A percentile compares a stretch with the other conserved stretches of the same genome.
phyloP scores from a whole-genome alignment of 2,888 invertebrate genomes.

The Heliconius sara region DNA sequence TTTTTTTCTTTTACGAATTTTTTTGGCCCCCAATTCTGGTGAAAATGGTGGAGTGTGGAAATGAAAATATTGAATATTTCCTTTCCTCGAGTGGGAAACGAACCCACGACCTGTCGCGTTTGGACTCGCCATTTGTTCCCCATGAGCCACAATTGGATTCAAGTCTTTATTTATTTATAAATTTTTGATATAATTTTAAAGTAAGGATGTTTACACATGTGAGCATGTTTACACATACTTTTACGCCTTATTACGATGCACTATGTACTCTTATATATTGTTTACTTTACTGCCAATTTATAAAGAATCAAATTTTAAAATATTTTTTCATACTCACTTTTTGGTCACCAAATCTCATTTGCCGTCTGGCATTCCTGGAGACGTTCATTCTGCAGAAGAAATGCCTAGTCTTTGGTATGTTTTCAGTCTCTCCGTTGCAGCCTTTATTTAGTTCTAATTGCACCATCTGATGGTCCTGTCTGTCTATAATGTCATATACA shows the following conservation, averaged over 20 bases:
- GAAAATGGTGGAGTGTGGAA: too few species aligned
- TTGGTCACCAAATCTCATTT: conserved; percentile 99
- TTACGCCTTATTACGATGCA: background rate
- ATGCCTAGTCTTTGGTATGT: conserved; percentile 87
- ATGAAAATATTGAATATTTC: too few species aligned
- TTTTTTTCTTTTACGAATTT: too few species aligned
- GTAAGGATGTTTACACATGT: too few species aligned
- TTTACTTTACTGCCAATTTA: background rate
- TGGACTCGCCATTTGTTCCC: too few species aligned
- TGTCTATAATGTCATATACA: conserved; percentile 99
- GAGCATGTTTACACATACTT: background rate
- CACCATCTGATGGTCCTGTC: conserved; percentile 98
- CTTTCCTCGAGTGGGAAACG: too few species aligned
- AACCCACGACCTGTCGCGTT: too few species aligned
- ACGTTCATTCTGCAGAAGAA: conserved; percentile 99
- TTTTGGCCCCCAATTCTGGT: too few species aligned
- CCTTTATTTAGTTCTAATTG: conserved; percentile 94
- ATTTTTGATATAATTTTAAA: background rate
- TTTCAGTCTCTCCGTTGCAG: conserved; percentile 79
- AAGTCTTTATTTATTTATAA: background rate
- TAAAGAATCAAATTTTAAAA: background rate
- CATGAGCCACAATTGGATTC: too few species aligned
- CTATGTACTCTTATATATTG: background rate
- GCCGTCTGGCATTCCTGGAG: conserved; percentile 97
- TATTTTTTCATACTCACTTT: conserved; percentile 86